Base-by-base conservation (phyloP, 2,888 invertebrate species). In the Megastigmus dorsalis region DNA sequence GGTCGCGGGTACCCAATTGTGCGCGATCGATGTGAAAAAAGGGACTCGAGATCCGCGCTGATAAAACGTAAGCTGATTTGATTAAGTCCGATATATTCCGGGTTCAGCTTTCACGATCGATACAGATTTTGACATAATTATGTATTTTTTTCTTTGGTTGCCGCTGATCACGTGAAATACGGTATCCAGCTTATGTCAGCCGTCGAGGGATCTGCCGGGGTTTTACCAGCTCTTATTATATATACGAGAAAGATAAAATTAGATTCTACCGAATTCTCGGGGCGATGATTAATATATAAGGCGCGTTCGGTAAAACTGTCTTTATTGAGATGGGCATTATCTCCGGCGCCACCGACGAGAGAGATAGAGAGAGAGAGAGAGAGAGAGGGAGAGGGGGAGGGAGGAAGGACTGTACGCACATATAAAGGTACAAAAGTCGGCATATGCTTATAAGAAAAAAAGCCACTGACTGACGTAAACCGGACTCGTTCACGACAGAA, bases 261-360 rank as follows among this genome's bases (percentile, higher is more conserved):
- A 50, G 20, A 60, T 45, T 6, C 45, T 30, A 20, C 23, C 65
- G 41, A 52, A 63, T 65, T 65, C 65, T 28, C 28, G 52, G 6
- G 9, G 4, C 7, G 4, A 54, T 65, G 65, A 65, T 65, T 65
- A 65, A 65, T 65, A n/a, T n/a, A n/a, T n/a, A 18, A 54, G 10
- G 20, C 26, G 23, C 7, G 18, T 9, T 65, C 28, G 10, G 23
- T 15, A 38, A 30, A 18, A 28, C 18, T 26, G 28, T 43, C 52
- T 65, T 28, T 52, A 54, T 41, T 41, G 45, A 52, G 2, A 23
- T 1, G n/a, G 41, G 28, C 10, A 52, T 4, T 65, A 23, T 54
- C 28, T 15, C 10, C 36, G 54, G 54, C 54, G 65, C 54, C 41
- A n/a, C n/a, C n/a, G n/a, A n/a, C n/a, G n/a, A n/a, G n/a, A n/a